Conservation (phyloP, 2,113 vertebrate genomes). For the Cyprinodon tularosa region DNA sequence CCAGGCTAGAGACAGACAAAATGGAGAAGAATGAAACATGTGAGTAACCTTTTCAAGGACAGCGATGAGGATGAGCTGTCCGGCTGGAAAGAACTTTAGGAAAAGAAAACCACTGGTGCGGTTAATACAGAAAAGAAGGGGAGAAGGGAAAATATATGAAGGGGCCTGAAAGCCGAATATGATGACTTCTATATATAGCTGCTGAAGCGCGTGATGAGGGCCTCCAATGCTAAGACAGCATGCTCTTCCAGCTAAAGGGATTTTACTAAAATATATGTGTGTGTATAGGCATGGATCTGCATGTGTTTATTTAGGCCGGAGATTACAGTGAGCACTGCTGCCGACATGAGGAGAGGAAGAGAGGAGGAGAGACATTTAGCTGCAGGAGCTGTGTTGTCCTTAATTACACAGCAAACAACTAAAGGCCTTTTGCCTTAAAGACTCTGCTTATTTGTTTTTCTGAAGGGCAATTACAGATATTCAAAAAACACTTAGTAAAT, state of each 20-base stretch:
- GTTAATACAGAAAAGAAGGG: slow-evolving; percentile 78
- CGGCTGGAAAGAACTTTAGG: slow-evolving; percentile 77
- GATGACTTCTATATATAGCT: slow-evolving; percentile 80
- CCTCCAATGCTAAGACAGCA: slow-evolving; percentile 65
- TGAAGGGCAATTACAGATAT: slow-evolving; percentile 62
- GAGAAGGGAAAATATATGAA: slow-evolving; percentile 66
- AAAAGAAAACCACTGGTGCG: slow-evolving; percentile 79
- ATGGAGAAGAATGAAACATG: slow-evolving; percentile 75
- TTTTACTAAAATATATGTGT: slow-evolving; percentile 61
- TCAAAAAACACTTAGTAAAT: slow-evolving; percentile 64
- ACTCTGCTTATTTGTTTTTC: slow-evolving; percentile 65
- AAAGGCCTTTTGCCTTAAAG: slow-evolving; percentile 55
- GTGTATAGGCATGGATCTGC: slow-evolving; percentile 39
- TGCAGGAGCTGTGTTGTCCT: slow-evolving; percentile 62
- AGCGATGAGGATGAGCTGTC: slow-evolving; percentile 61
- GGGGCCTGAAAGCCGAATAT: slow-evolving; percentile 71
- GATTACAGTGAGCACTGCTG: slow-evolving; percentile 70
- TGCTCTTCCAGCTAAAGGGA: slow-evolving; percentile 77
- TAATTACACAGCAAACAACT: slow-evolving; percentile 78
- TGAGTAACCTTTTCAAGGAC: slow-evolving; percentile 78
- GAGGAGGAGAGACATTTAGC: slow-evolving; percentile 54
- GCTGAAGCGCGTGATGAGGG: slow-evolving; percentile 56
- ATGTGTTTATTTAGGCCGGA: slow-evolving; percentile 65
- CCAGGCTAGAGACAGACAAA: slow-evolving; percentile 58
- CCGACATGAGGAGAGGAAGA: slow-evolving; percentile 64